Evolutionary conservation across 2,113 vertebrate species (phyloP).

Genomic region (Setophaga petechia): DNA sequence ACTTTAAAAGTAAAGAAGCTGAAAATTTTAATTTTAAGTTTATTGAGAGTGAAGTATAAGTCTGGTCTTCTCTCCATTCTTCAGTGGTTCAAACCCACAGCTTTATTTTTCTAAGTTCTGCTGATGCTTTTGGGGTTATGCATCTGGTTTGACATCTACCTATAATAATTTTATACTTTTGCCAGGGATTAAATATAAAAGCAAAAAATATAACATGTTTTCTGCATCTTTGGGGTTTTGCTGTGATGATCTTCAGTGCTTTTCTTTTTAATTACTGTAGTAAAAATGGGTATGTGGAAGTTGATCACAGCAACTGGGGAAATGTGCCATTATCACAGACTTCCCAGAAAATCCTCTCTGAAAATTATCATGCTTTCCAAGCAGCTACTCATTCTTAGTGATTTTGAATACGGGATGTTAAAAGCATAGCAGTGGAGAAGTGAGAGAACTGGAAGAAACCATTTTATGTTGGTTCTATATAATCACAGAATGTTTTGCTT

Average conservation of each 20-base stretch:
- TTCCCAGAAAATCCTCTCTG: neutral
- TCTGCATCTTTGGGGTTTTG: neutral
- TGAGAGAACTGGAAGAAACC: neutral
- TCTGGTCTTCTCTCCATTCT: neutral
- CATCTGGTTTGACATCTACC: neutral
- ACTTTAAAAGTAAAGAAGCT: neutral
- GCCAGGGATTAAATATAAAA: neutral
- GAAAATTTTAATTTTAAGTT: neutral
- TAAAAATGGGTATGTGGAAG: fast-evolving
- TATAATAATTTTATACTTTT: neutral
- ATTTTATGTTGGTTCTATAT: neutral
- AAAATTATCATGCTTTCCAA: neutral
- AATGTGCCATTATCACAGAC: neutral
- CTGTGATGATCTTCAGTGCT: neutral
- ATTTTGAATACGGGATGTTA: neutral
- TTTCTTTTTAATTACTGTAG: neutral
- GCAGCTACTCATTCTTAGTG: neutral
- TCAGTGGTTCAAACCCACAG: neutral
- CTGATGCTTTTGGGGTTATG: neutral
- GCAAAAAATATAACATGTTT: neutral
- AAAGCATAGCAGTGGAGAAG: neutral
- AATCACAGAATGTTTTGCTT: neutral
- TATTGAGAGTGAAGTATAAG: neutral
- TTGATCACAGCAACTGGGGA: neutral
- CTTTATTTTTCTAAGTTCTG: neutral